Base-by-base conservation (phyloP, 2,888 invertebrate species). In the Himalopsyche japonica region DNA sequence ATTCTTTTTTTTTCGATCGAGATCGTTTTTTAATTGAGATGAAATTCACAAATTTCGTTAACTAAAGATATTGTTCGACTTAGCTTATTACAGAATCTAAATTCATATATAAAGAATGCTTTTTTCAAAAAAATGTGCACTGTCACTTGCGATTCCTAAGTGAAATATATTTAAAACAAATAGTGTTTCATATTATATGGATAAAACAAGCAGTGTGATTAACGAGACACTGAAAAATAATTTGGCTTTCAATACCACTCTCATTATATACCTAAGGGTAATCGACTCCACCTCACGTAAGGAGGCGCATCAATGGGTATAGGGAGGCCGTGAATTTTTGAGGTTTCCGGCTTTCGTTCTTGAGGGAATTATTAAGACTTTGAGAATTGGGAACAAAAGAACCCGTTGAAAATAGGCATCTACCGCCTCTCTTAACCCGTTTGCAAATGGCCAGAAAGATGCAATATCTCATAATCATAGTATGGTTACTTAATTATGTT, bases 341-440 rank as follows among this genome's bases (percentile, higher is more conserved):
- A 83, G 85, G 85, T 83, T 85, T 85, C 85, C 83, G 82, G 85
- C 85, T 82, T 27, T 70, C 70, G 30, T 70, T 70, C 70, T 70
- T 80, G 76, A 64, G 76, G 78, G 83, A 81, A 83, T 85, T 82
- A 82, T 79, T 70, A 79, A 79, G 85, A 85, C 85, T 85, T 81
- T 78, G 82, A 70, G 70, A 82, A 77, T 64, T 82, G 43, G 78
- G 80, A 83, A 82, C 81, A 85, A 80, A 80, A 83, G 81, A 43
- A 34, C 70, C 20, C 77, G 34, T 43, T 34, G 18, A 70, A 70
- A 70, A 70, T 70, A 12, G 70, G 70, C 30, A 70, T 37, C 32
- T 78, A 18, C 18, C 30, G 78, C 15, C n/a, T 0, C n/a, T 78
- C 37, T 37, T 43, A 78, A 78, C 47, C 47, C 78, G 37, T 78